Conservation (phyloP, 2,797 vertebrate genomes). For the Lagorchestes hirsutus region DNA sequence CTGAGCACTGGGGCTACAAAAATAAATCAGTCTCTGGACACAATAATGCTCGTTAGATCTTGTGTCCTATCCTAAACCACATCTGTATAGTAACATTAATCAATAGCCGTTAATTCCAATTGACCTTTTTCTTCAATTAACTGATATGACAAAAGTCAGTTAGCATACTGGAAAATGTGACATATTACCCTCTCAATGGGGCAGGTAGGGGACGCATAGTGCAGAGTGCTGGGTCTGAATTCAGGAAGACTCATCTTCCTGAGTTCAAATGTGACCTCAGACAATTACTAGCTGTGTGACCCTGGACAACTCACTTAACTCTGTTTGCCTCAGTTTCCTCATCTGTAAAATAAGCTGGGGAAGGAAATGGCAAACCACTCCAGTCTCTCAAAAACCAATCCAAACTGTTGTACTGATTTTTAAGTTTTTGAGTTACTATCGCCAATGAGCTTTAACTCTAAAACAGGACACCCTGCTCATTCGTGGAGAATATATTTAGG, state of each 20-base stretch:
- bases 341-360: background rate
- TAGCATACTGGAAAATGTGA: slow-evolving; percentile 30
- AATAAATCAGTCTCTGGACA: background rate
- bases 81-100: background rate
- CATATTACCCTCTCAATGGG: background rate
- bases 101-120: slow-evolving; percentile 5
- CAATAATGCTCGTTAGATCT: background rate
- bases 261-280: too few species aligned
- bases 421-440: background rate
- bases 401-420: background rate
- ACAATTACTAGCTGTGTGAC: too few species aligned
- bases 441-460: background rate
- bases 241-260: background rate
- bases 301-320: background rate
- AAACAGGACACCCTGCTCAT: background rate
- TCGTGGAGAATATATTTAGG: background rate
- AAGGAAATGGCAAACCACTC: background rate
- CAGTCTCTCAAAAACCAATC: background rate
- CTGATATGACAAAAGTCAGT: background rate
- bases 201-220: background rate
- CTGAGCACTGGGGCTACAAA: background rate
- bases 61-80: background rate
- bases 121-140: background rate
- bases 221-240: background rate
- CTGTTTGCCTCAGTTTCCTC: background rate